Base-by-base conservation (phyloP, 53 echinoderm and acorn worm genomes). In the Apostichopus leukothele region DNA sequence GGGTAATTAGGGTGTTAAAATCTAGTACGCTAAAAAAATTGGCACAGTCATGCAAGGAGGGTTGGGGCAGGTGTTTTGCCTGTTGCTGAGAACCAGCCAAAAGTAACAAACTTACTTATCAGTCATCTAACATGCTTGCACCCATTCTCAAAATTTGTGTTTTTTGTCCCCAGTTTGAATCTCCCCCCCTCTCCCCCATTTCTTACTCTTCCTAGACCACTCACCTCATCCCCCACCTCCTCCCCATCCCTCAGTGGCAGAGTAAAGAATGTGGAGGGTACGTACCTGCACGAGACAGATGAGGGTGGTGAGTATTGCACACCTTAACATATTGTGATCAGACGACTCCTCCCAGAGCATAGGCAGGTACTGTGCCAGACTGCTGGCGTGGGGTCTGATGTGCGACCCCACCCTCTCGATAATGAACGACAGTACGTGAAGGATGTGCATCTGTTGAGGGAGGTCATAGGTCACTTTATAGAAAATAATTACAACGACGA, bases 401-500 rank as follows among this genome's bases (percentile, higher is more conserved):
- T 95, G 76, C 7, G 92, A 73, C 52, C 93, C 99, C 26, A 96
- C 93, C 91, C 99, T 90, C 91, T 99, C 99, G 60, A 99, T 96
- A 53, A 99, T 96, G 91, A 96, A 99, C 21, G 99, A 99, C 92
- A 99, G 86, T 10, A 99, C 99, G 91, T 99, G 99, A 7, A 99
- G 92, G 27, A 95, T 89, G 52, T 94, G 94, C 99, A 99, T 99
- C 99, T 99, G 87, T 9, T 14, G 5, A 67, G 18, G 18, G 16
- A 85, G 14, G 18, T 57, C 57, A 57, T 57, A 7, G 7, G 57
- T 57, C 57, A 57, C 3, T 57, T 57, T 10, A 57, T 9, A 57
- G 57, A 8, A 57, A 9, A 7, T 57, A 10, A 1, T 57, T 57
- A 39, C 39, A 2, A 39, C 39, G 3, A 39, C 3, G 39, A 39